phyloP scores from a whole-genome alignment of 2,113 vertebrate genomes.

The Sapayoa aenigma region DNA sequence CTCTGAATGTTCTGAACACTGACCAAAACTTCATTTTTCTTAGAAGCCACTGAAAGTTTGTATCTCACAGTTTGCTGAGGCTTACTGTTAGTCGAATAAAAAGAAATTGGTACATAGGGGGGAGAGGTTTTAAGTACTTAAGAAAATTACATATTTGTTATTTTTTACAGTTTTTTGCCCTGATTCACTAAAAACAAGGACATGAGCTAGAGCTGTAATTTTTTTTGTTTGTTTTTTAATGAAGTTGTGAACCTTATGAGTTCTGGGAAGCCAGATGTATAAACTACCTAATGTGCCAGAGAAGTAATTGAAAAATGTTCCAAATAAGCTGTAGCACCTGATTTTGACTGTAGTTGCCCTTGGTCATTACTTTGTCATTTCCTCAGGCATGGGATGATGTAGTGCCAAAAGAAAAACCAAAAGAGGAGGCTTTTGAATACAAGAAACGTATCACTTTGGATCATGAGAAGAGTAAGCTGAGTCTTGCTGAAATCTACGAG shows the following conservation, averaged over 20 bases:
- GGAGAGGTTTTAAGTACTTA: neutral
- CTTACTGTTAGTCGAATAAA: neutral
- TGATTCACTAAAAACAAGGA: neutral
- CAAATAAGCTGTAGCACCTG: neutral
- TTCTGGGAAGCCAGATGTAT: neutral
- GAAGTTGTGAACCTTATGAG: neutral
- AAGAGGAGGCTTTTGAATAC: slow-evolving; percentile 90
- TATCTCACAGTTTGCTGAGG: neutral
- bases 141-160: neutral
- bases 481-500: slow-evolving; percentile 93
- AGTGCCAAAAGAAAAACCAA: slow-evolving; percentile 92
- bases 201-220: neutral
- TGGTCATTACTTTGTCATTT: neutral
- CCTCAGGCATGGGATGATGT: slow-evolving; percentile 93
- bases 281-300: neutral
- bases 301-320: neutral
- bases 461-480: slow-evolving; percentile 96
- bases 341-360: neutral
- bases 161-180: neutral
- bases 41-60: neutral
- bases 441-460: slow-evolving; percentile 92
- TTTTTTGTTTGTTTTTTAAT: neutral
- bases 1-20: neutral
- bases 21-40: neutral
- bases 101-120: neutral